Percentiles rank a stretch among this genome's conserved stretches.
Evolutionary conservation across 2,113 vertebrate genomes (phyloP).

Genomic region (Columba livia): DNA sequence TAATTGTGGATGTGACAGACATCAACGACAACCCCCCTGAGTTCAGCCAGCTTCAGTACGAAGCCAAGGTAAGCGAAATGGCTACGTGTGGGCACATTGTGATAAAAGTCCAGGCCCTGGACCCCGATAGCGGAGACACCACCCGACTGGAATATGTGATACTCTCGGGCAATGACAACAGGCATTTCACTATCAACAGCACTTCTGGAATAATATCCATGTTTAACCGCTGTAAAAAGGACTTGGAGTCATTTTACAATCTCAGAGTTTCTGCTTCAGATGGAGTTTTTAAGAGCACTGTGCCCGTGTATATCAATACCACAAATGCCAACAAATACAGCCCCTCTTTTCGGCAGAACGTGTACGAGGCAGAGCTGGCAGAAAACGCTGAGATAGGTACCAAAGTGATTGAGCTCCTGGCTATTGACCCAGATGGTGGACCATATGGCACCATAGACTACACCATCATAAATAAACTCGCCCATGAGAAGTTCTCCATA

Average conservation of each 20-base stretch:
- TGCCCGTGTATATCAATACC: constrained; percentile 93
- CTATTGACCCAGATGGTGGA: constrained; percentile 90
- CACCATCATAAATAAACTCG: constrained; percentile 95
- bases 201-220: constrained; percentile 94
- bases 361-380: constrained; percentile 92
- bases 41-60: constrained; percentile 86
- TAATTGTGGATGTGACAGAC: constrained; percentile 86
- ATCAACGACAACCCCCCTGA: constrained; percentile 94
- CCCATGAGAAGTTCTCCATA: constrained; percentile 91
- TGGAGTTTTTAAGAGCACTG: constrained; percentile 90
- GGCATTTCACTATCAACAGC: constrained; percentile 91
- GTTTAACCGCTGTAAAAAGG: constrained; percentile 90
- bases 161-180: constrained; percentile 90
- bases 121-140: constrained; percentile 82
- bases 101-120: constrained; percentile 93
- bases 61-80: constrained; percentile 88
- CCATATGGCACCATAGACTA: constrained; percentile 92
- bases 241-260: constrained; percentile 85
- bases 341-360: constrained; percentile 86
- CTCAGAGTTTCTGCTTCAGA: constrained; percentile 93
- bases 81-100: constrained; percentile 92
- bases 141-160: constrained; percentile 89
- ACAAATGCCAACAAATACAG: constrained; percentile 90
- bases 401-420: constrained; percentile 90
- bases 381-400: constrained; percentile 94